These are phyloP conservation scores for Diplolepis rosae DNA, from an alignment of 2,888 invertebrate species.

Conservation along the genomic window DNA sequence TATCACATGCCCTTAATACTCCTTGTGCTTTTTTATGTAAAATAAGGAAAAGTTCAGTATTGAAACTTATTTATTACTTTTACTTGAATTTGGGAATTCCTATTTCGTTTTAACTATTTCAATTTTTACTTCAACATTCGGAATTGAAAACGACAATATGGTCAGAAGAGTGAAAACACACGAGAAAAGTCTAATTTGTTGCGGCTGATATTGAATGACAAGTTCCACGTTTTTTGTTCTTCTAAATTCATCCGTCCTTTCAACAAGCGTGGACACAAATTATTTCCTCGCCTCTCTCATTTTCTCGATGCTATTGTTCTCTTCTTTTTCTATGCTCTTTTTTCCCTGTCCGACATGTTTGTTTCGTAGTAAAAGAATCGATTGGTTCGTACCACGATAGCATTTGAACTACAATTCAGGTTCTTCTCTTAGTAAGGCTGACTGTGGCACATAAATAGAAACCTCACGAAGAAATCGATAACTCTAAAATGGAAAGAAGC, in stretches of 20 bases:
- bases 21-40: too few relatives aligned
- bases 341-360: slow-evolving; percentile 21
- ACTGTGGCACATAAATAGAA: slow-evolving; percentile 15
- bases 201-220: slow-evolving; percentile 25
- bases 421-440: slow-evolving; percentile 23
- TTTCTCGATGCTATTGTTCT: slow-evolving; percentile 4
- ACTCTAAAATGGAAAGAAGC: neutral
- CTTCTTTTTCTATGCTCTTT: slow-evolving; percentile 14
- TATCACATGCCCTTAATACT: too few relatives aligned
- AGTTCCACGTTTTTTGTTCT: slow-evolving; percentile 15
- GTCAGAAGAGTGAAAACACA: neutral
- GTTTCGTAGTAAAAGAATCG: slow-evolving; percentile 29
- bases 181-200: slow-evolving; percentile 21
- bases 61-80: too few relatives aligned
- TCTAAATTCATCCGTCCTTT: slow-evolving; percentile 27
- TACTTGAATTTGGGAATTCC: too few relatives aligned
- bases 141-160: slow-evolving; percentile 17
- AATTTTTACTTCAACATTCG: too few relatives aligned
- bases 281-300: slow-evolving; percentile 29
- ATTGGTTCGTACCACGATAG: slow-evolving; percentile 22
- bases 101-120: too few relatives aligned
- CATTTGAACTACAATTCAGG: slow-evolving; percentile 29
- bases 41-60: too few relatives aligned
- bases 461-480: slow-evolving; percentile 1
- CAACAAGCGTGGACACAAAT: slow-evolving; percentile 24